phyloP scores from a whole-genome alignment of 2,888 invertebrate genomes.

The Meghimatium bilineatum region DNA sequence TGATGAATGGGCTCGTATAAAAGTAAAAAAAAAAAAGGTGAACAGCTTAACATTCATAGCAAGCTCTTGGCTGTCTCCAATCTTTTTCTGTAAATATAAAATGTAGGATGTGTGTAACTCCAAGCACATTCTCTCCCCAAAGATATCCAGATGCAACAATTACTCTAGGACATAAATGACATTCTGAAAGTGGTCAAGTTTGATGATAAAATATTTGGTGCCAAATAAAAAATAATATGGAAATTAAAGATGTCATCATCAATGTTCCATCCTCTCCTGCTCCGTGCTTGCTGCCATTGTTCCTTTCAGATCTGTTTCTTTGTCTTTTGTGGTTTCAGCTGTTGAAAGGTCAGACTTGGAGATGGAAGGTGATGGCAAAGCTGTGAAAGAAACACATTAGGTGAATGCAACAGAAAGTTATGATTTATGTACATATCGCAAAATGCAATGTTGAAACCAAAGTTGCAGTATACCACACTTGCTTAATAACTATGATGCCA shows the following conservation, averaged over 20 bases:
- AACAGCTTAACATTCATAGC: background rate
- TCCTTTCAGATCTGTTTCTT: slow-evolving; percentile 24
- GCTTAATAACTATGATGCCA: background rate
- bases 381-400: slow-evolving; percentile 3
- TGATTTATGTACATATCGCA: too few species aligned
- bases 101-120: background rate
- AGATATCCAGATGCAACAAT: background rate
- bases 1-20: too few species aligned
- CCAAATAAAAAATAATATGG: background rate
- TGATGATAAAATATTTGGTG: background rate
- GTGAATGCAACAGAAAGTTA: too few species aligned
- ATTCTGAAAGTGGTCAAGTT: background rate
- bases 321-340: slow-evolving; percentile 18
- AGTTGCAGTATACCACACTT: too few species aligned
- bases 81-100: background rate
- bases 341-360: slow-evolving; percentile 40
- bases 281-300: slow-evolving; percentile 18
- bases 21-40: background rate
- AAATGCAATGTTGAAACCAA: too few species aligned
- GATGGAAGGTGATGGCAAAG: slow-evolving; percentile 38
- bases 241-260: slow-evolving; percentile 28
- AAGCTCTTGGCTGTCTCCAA: background rate
- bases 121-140: background rate
- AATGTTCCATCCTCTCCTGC: slow-evolving; percentile 52
- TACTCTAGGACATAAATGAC: background rate